Conservation (phyloP, 1,140 invertebrate genomes). For the Aphis gossypii region DNA sequence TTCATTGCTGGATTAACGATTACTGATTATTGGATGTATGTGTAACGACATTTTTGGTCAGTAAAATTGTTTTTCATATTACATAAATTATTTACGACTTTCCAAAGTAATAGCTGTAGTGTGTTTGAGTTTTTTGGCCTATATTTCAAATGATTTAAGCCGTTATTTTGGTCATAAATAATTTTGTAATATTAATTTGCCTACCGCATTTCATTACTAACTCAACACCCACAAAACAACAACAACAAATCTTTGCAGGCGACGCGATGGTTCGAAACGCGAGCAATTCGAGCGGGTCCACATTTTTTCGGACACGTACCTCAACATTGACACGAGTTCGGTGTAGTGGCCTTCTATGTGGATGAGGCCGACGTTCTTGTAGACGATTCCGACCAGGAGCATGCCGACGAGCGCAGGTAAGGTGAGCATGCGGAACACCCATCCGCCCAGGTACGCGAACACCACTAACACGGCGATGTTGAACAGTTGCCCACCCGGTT, state of each 20-base stretch:
- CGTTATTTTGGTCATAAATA: too few relatives aligned
- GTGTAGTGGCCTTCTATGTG: conserved; percentile 72
- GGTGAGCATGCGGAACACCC: conserved; percentile 76
- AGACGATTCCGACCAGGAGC: conserved; percentile 80
- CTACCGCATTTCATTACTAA: neutral
- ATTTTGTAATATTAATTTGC: neutral
- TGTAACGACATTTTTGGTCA: neutral
- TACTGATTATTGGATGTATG: neutral
- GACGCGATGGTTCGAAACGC: neutral
- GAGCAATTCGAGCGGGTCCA: too few relatives aligned
- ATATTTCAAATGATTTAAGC: neutral
- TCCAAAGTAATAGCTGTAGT: neutral
- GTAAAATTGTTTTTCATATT: neutral
- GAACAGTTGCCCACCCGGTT: conserved; percentile 81
- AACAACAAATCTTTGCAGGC: neutral
- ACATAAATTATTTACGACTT: neutral
- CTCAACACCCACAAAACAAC: neutral
- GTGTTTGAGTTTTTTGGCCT: neutral
- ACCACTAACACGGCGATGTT: conserved; percentile 77
- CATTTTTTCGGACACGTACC: conserved; percentile 65
- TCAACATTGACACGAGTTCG: conserved; percentile 72
- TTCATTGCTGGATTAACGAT: too few relatives aligned
- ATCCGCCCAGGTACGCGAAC: conserved; percentile 82
- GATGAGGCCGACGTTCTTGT: conserved; percentile 81
- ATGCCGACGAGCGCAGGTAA: conserved; percentile 87